Base-by-base conservation (phyloP, 2,888 invertebrate species). In the Euplexia lucipara region DNA sequence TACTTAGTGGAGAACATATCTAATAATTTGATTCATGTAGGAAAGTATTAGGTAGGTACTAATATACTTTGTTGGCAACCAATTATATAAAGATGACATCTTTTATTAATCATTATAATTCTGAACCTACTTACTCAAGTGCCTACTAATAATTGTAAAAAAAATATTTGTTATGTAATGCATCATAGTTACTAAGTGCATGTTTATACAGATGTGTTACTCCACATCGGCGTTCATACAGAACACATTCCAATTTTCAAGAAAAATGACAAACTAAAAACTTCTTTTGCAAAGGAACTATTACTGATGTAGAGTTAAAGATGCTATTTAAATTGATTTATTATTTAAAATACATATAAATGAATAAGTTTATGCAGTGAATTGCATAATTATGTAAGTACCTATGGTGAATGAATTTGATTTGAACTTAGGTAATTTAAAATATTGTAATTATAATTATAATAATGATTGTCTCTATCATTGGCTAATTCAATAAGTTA, bases 401-500 rank as follows among this genome's bases (percentile, higher is more conserved):
- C n/a, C n/a, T n/a, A n/a, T n/a, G n/a, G n/a, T n/a, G 3, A 42
- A 44, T 26, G 3, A 44, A 35, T 39, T 20, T 9, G 20, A 39
- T 14, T 10, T 18, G 10, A 22, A 16, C 3, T 41, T 51, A n/a
- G n/a, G n/a, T n/a, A n/a, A 54, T 65, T 35, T 18, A n/a, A 14
- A 30, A 9, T 3, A 65, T n/a, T 35, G 4, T 30, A 14, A 34
- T 34, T 20, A 12, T 30, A 20, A 12, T 16, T n/a, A 44, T 12
- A 14, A 37, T 16, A 49, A 18, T 5, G 41, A 48, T 20, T 3
- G 18, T 35, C 14, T 32, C 5, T 22, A 22, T 48, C 12, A 41
- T 53, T 37, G 35, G n/a, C 22, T 57, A 7, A 62, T 60, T 44
- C 30, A 39, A 26, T 54, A 70, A 75, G 51, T 49, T 32, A 41